Evolutionary conservation across 64 coral and sea anemone species (phyloP).

Genomic region (Porites lutea): DNA sequence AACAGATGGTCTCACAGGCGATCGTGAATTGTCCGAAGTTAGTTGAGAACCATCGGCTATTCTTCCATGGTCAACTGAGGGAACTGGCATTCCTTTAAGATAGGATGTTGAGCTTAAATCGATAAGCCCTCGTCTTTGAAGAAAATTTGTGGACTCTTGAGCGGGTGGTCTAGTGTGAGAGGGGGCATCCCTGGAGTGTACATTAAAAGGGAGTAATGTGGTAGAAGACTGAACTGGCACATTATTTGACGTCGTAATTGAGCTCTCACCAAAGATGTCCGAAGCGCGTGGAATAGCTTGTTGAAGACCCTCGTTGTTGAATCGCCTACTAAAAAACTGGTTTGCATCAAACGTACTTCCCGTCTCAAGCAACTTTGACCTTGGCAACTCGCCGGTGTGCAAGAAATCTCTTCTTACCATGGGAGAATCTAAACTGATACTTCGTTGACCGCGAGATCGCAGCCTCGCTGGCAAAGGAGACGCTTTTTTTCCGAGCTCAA

Average conservation of each 20-base stretch:
- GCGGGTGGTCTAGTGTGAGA: background rate
- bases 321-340: background rate
- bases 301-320: background rate
- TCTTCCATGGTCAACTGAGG: background rate
- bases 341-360: constrained; percentile 1
- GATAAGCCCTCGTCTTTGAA: constrained; percentile 24
- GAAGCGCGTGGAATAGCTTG: background rate
- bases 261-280: background rate
- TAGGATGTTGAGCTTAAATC: constrained; percentile 48
- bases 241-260: background rate
- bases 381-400: background rate
- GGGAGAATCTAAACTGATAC: constrained; percentile 62
- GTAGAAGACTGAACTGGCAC: background rate
- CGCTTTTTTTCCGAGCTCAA: background rate
- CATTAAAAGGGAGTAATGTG: background rate
- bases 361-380: background rate
- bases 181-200: background rate
- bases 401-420: background rate
- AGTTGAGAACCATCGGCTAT: background rate
- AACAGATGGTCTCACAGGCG: background rate
- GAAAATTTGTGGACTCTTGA: background rate
- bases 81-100: background rate
- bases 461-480: constrained; percentile 47
- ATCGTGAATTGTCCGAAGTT: background rate
- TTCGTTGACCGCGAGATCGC: constrained; percentile 31